These are phyloP conservation scores for Nanorana parkeri DNA, from an alignment of 2,113 vertebrate genomes.

Conservation along the genomic window DNA sequence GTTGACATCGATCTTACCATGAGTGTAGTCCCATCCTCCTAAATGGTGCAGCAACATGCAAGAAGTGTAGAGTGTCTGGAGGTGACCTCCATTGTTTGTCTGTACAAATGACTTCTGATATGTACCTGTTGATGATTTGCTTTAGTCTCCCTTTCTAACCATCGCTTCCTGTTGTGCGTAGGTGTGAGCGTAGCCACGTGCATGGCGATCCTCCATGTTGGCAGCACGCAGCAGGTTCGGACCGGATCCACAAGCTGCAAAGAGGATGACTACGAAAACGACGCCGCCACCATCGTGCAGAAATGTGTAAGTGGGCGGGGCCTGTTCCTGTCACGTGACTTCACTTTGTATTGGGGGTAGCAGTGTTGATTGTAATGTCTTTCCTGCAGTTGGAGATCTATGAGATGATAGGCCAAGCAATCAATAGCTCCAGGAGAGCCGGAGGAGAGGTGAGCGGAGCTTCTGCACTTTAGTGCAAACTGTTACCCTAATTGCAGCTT, in stretches of 20 bases:
- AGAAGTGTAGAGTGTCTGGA: not conserved
- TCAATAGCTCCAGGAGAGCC: conserved; percentile 91
- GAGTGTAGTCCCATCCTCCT: too few species aligned
- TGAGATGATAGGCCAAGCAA: conserved; percentile 97
- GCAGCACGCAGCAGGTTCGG: conserved; percentile 90
- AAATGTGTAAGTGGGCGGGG: conserved; percentile 88
- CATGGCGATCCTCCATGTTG: conserved; percentile 97
- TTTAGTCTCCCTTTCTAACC: not conserved
- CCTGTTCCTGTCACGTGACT: too few species aligned
- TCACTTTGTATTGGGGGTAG: not conserved
- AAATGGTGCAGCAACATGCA: too few species aligned
- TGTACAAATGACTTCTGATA: not conserved
- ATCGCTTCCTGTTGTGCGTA: conserved; percentile 59
- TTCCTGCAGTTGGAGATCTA: conserved; percentile 93
- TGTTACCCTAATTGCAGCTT: too few species aligned
- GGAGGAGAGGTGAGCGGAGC: conserved; percentile 88
- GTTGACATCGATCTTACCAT: too few species aligned
- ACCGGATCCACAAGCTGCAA: conserved; percentile 91
- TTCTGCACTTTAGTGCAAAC: not conserved
- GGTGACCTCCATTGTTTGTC: too few species aligned
- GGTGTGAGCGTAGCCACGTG: conserved; percentile 97
- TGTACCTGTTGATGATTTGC: not conserved
- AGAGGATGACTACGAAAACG: conserved; percentile 98
- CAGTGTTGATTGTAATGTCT: conserved; percentile 24
- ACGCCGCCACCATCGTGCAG: conserved; percentile 97